Evolutionary conservation across 2,113 vertebrate species (phyloP), one percentile per base, ranked within the genome.

Genomic region (Mugil cephalus): DNA sequence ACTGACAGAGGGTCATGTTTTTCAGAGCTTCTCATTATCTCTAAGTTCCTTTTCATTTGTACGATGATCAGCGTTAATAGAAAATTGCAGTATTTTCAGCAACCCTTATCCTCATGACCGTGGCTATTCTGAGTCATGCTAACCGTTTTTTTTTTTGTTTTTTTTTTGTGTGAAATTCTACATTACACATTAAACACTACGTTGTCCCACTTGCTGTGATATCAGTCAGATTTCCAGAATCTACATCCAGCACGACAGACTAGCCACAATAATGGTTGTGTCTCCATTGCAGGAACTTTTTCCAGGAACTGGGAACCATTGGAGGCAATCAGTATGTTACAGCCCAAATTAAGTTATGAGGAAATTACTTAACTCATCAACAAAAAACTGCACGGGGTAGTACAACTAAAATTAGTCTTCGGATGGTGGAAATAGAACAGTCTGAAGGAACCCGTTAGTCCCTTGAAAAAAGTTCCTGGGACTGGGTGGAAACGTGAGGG

Each of bases 1-100:
- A 36, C 38, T 24, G 19, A 51, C 43, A 13, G 6, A 56, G 46
- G 66, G 15, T 59, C 46, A n/a, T 6, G 43, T 18, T 51, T 66
- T 18, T 24, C 5, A 61, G 18, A 68, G 42, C 43, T 51, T 52
- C 45, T 19, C 24, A 24, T 66, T 40, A 58, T 52, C 8, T 10
- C 47, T 30, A n/a, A 24, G 15, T n/a, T 40, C 38, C 19, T 18
- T 24, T 38, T 52, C 0, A 59, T 18, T 48, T 59, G n/a, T 8
- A 36, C 8, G 13, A 46, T 3, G 4, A 14, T 4, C 46, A 4
- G 15, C 1, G 21, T 47, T 46, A 24, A 66, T 4, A 39, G 39
- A 55, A 54, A 42, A 39, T 14, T 38, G 18, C 39, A 54, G 18
- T 38, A 36, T 66, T 30, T 45, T 50, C 24, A 38, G 4, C 12